These are phyloP conservation scores for Aegithalos caudatus DNA, from an alignment of 2,113 vertebrate genomes.

Conservation along the genomic window DNA sequence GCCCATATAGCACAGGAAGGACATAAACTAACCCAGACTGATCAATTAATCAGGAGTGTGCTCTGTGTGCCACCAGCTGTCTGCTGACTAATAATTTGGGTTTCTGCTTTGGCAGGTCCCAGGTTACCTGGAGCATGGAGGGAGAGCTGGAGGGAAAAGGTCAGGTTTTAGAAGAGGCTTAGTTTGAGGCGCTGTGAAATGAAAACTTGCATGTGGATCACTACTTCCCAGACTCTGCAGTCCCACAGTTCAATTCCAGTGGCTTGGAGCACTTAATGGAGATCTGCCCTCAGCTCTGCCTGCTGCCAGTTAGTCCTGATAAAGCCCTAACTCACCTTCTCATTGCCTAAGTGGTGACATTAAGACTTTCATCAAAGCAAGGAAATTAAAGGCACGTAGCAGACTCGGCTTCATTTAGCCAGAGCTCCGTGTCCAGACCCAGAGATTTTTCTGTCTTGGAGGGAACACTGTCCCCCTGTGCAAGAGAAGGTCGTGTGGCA, in stretches of 20 bases:
- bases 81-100: background rate
- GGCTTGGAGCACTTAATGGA: background rate
- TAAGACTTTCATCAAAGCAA: constrained; percentile 26
- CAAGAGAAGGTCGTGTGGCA: background rate
- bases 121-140: background rate
- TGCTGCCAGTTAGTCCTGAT: background rate
- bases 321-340: background rate
- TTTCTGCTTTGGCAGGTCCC: constrained; percentile 11
- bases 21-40: background rate
- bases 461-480: background rate
- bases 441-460: background rate
- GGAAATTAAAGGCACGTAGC: constrained; percentile 32
- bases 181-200: background rate
- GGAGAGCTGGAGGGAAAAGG: background rate
- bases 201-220: background rate
- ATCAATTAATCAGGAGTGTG: background rate
- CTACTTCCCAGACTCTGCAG: background rate
- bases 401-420: background rate
- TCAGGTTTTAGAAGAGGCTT: background rate
- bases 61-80: constrained; percentile 13
- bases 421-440: background rate
- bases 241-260: background rate
- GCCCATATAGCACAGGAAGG: background rate
- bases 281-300: constrained; percentile 5
- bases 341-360: constrained; percentile 3